These are phyloP conservation scores for Microctonus hyperodae DNA, from an alignment of 2,888 invertebrate species.

Conservation along the genomic window DNA sequence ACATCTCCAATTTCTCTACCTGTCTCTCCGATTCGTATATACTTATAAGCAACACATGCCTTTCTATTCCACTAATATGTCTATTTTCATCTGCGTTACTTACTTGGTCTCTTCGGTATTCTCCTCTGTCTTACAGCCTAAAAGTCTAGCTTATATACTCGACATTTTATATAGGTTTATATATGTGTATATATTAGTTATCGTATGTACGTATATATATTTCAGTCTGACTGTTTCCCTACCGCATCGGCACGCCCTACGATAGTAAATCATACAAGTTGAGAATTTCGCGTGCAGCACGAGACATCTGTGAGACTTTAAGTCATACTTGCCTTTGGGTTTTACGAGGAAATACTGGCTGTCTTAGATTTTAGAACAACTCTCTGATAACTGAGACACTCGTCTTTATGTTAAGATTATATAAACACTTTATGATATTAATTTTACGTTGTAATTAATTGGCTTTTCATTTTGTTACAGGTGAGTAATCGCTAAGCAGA, in stretches of 20 bases:
- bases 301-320: constrained; percentile 48
- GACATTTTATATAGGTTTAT: neutral
- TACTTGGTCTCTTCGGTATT: constrained; percentile 26
- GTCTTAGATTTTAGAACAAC: constrained; percentile 51
- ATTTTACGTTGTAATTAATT: constrained; percentile 23
- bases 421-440: constrained; percentile 6
- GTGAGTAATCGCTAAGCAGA: constrained; percentile 27
- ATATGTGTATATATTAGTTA: constrained; percentile 7
- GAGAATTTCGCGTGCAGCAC: constrained; percentile 57
- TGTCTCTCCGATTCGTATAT: constrained; percentile 20
- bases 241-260: constrained; percentile 40
- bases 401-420: neutral
- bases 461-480: constrained; percentile 34
- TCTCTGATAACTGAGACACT: constrained; percentile 50
- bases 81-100: constrained; percentile 22
- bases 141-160: constrained; percentile 11
- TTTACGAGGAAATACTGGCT: constrained; percentile 33
- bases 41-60: constrained; percentile 34
- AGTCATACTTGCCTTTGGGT: constrained; percentile 46
- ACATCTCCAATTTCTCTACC: constrained; percentile 43
- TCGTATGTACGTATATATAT: constrained; percentile 30
- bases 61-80: constrained; percentile 28
- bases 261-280: constrained; percentile 60
- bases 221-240: constrained; percentile 30
- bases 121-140: constrained; percentile 18